Evolutionary conservation across 2,888 invertebrate species (phyloP).

Genomic region (Drosophila peninsularis): DNA sequence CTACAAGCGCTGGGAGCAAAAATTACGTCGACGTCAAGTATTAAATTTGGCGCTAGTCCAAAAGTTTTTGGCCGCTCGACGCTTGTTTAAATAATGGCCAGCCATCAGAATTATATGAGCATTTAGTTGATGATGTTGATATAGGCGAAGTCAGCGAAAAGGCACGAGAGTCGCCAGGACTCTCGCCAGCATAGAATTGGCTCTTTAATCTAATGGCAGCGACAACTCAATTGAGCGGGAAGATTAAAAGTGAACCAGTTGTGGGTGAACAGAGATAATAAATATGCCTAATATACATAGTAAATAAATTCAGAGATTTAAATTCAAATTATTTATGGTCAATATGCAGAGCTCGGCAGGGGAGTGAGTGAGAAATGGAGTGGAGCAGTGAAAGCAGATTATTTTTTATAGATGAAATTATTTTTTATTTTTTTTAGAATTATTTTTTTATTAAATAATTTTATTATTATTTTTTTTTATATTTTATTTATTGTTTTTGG

Average conservation of each 20-base stretch:
- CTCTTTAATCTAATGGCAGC: constrained; percentile 24
- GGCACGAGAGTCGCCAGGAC: not conserved
- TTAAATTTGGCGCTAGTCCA: constrained; percentile 66
- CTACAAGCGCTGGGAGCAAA: constrained; percentile 49
- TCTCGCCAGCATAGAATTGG: constrained; percentile 2
- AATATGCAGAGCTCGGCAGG: not conserved
- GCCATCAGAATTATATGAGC: constrained; percentile 75
- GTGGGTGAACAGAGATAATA: not conserved
- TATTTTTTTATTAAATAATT: no score
- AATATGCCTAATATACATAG: constrained; percentile 1
- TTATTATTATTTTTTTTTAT: no score
- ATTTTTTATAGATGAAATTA: no score
- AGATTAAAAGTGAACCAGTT: constrained; percentile 6
- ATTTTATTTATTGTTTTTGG: no score
- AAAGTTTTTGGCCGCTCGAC: constrained; percentile 61
- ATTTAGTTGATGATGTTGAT: constrained; percentile 73
- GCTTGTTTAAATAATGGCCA: constrained; percentile 76
- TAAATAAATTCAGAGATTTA: not conserved
- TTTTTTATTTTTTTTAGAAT: no score
- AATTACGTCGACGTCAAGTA: constrained; percentile 75
- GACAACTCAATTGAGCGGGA: constrained; percentile 45
- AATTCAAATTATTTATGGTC: not conserved
- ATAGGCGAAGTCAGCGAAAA: constrained; percentile 11
- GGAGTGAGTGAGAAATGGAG: not conserved
- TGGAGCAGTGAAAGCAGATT: not conserved